phyloP scores from a whole-genome alignment of 2,888 invertebrate genomes.

The Himalopsyche tibetana region DNA sequence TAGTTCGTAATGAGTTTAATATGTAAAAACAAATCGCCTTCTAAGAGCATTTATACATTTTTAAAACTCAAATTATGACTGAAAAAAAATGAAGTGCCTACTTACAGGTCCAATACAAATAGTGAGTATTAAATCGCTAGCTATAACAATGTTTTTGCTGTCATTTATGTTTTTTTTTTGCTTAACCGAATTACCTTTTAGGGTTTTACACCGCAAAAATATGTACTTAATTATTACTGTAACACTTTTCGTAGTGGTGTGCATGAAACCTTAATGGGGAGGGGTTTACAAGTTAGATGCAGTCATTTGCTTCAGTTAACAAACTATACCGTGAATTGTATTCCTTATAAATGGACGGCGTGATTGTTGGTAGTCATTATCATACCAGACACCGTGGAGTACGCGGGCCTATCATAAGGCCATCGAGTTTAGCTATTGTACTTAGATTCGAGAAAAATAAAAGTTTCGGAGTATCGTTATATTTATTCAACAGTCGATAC shows the following conservation, averaged over 20 bases:
- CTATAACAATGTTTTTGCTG: too few species aligned
- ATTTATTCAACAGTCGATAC: slow-evolving; percentile 45
- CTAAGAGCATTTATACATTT: too few species aligned
- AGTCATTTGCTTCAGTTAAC: slow-evolving; percentile 20
- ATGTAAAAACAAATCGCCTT: too few species aligned
- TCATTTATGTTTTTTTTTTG: too few species aligned
- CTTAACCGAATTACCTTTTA: too few species aligned
- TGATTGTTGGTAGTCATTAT: slow-evolving; percentile 32
- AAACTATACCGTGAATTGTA: slow-evolving; percentile 35
- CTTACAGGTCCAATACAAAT: too few species aligned
- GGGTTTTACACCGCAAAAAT: too few species aligned
- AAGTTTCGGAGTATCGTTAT: slow-evolving; percentile 32
- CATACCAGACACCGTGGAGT: slow-evolving; percentile 47
- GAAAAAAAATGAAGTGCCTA: too few species aligned
- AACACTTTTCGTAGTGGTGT: slow-evolving; percentile 11
- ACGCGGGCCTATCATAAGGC: slow-evolving; percentile 47
- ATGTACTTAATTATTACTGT: background rate
- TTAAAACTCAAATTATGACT: too few species aligned
- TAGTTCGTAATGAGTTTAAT: too few species aligned
- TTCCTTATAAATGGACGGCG: slow-evolving; percentile 52
- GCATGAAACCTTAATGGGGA: background rate
- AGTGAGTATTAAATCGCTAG: too few species aligned
- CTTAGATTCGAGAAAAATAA: slow-evolving; percentile 21
- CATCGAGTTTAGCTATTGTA: slow-evolving; percentile 35
- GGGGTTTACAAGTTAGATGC: background rate